Conservation (phyloP, 2,797 vertebrate genomes). For the Silurus lanzhouensis region DNA sequence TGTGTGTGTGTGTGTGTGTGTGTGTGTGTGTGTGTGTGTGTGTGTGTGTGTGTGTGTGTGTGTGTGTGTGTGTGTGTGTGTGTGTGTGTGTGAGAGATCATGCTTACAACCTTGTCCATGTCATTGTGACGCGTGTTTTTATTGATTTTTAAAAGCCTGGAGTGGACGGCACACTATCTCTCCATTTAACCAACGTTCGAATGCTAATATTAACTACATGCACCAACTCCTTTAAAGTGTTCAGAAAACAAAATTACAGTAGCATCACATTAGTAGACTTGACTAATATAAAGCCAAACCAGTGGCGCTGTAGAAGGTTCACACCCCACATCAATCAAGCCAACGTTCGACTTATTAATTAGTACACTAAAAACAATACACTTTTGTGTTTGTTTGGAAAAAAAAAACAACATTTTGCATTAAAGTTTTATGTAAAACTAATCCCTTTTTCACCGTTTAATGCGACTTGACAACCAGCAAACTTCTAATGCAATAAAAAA, state of each 20-base stretch:
- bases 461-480: too few species aligned
- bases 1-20: constrained; percentile 32
- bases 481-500: too few species aligned
- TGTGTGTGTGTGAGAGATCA: constrained; percentile 10
- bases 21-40: constrained; percentile 27
- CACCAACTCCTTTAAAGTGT: not conserved
- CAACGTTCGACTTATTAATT: too few species aligned
- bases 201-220: too few species aligned
- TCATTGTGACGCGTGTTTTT: constrained; percentile 52
- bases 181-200: not conserved
- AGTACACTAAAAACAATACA: too few species aligned
- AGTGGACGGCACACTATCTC: constrained; percentile 73
- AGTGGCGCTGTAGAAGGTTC: not conserved
- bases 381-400: too few species aligned
- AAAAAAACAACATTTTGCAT: too few species aligned
- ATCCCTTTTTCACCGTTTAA: too few species aligned
- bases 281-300: not conserved
- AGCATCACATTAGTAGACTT: not conserved
- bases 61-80: not conserved
- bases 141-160: constrained; percentile 58
- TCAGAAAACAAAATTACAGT: too few species aligned
- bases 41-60: constrained; percentile 12
- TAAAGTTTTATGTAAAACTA: too few species aligned
- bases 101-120: not conserved
- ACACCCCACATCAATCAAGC: not conserved